These are phyloP conservation scores for Pseudorhombus dupliciocellatus DNA, from an alignment of 2,113 vertebrate species.

Conservation along the genomic window DNA sequence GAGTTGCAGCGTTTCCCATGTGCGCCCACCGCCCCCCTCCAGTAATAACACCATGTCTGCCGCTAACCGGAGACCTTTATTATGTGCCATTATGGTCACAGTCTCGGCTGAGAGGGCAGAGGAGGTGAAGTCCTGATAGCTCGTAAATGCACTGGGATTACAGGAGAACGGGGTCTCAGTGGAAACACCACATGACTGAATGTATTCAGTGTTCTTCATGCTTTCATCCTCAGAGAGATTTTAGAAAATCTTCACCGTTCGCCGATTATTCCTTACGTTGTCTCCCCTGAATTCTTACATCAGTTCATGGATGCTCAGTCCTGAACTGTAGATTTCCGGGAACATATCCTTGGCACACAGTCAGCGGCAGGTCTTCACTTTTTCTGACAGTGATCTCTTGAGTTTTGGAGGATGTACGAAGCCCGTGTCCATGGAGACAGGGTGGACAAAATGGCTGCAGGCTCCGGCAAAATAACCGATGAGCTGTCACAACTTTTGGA, in stretches of 20 bases:
- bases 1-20: constrained; percentile 49
- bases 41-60: constrained; percentile 73
- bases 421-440: constrained; percentile 60
- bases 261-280: neutral
- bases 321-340: constrained; percentile 9
- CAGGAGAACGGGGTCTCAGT: constrained; percentile 28
- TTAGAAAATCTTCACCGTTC: neutral
- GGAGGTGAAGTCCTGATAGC: constrained; percentile 68
- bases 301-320: neutral
- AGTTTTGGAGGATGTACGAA: constrained; percentile 36
- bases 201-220: constrained; percentile 8
- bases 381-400: constrained; percentile 30
- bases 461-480: constrained; percentile 53
- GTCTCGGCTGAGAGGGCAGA: constrained; percentile 68
- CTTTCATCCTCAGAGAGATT: constrained; percentile 14
- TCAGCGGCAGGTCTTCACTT: constrained; percentile 18
- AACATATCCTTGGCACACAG: constrained; percentile 25
- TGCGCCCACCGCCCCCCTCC: constrained; percentile 8
- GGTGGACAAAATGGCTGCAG: constrained; percentile 52
- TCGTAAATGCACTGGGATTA: constrained; percentile 60
- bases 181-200: constrained; percentile 22
- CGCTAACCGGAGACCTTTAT: constrained; percentile 70
- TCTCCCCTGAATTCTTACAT: neutral
- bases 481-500: constrained; percentile 61
- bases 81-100: constrained; percentile 72